A percentile compares a stretch with the other conserved stretches of the same genome.
Conservation (phyloP, 2,888 invertebrate species). For the Pharmacophagus antenor region DNA sequence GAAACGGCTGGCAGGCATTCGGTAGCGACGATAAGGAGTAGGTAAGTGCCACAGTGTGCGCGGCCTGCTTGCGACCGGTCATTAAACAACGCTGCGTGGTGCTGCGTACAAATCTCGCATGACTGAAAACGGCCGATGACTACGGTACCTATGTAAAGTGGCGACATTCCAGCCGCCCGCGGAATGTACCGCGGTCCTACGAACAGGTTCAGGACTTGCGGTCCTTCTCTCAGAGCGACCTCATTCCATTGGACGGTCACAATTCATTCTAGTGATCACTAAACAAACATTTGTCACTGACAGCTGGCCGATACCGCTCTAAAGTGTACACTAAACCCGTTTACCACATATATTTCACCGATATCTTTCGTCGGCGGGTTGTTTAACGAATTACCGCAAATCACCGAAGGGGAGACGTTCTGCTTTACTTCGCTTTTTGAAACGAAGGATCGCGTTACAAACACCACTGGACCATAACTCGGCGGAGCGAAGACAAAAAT, state of each 20-base stretch:
- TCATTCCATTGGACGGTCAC: slow-evolving; percentile 42
- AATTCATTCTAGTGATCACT: slow-evolving; percentile 32
- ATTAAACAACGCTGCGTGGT: slow-evolving; percentile 65
- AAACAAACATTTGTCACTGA: slow-evolving; percentile 54
- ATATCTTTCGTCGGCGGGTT: slow-evolving; percentile 68
- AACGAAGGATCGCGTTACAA: slow-evolving; percentile 77
- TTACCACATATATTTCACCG: slow-evolving; percentile 68
- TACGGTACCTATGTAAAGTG: slow-evolving; percentile 71
- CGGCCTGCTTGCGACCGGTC: slow-evolving; percentile 61
- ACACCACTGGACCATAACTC: slow-evolving; percentile 79
- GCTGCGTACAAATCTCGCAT: slow-evolving; percentile 71
- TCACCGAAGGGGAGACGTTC: slow-evolving; percentile 61
- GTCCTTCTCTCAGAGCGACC: slow-evolving; percentile 60
- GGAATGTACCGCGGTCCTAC: slow-evolving; percentile 70
- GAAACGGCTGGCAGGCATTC: slow-evolving; percentile 44
- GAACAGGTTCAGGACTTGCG: slow-evolving; percentile 64
- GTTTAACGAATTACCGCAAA: slow-evolving; percentile 74
- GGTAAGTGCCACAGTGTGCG: slow-evolving; percentile 47
- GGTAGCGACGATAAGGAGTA: slow-evolving; percentile 66
- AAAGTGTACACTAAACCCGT: slow-evolving; percentile 65
- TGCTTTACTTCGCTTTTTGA: slow-evolving; percentile 73
- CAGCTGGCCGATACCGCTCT: slow-evolving; percentile 49
- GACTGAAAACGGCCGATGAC: slow-evolving; percentile 61
- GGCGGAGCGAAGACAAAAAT: slow-evolving; percentile 79
- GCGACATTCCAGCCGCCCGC: slow-evolving; percentile 73